Evolutionary conservation across 1,140 invertebrate genomes (phyloP), one percentile per base, ranked within the genome.

Genomic region (Neotoxoptera formosana): DNA sequence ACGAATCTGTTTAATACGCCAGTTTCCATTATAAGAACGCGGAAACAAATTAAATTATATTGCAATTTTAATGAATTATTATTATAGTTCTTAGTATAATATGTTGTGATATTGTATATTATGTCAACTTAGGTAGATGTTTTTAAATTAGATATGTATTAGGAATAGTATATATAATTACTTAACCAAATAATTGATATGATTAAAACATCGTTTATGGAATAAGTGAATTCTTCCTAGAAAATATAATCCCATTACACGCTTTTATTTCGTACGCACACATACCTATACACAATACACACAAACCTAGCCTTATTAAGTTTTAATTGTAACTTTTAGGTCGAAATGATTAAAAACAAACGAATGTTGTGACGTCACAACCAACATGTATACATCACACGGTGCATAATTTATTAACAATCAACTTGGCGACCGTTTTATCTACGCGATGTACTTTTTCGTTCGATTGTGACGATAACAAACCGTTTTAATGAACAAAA

Each of bases 401-500:
- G n/a, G 4, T 60, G 7, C n/a, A 76, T n/a, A 17, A 76, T 76
- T 76, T 76, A 76, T n/a, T n/a, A 76, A 76, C 30, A 76, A 76
- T 76, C n/a, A 76, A 14, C n/a, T 76, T 76, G 6, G n/a, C n/a
- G n/a, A 34, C 14, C 60, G 14, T 76, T 76, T 76, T 76, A n/a
- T n/a, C 60, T 1, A 34, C 6, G 4, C n/a, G 4, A 34, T 76
- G 60, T 76, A 76, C 11, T n/a, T 76, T n/a, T 76, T 76, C 23
- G 60, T 30, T 76, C n/a, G 60, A 67, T 67, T 67, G 30, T n/a
- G 30, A n/a, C 14, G 60, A 76, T 76, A 76, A 76, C 30, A n/a
- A 76, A 76, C 60, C n/a, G n/a, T 76, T 76, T 76, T 76, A 76
- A n/a, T n/a, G 30, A 76, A 76, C n/a, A 76, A 76, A 76, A 76